Evolutionary conservation across 2,888 invertebrate genomes (phyloP), one percentile per base, ranked within the genome.

Genomic region (Alcis repandata): DNA sequence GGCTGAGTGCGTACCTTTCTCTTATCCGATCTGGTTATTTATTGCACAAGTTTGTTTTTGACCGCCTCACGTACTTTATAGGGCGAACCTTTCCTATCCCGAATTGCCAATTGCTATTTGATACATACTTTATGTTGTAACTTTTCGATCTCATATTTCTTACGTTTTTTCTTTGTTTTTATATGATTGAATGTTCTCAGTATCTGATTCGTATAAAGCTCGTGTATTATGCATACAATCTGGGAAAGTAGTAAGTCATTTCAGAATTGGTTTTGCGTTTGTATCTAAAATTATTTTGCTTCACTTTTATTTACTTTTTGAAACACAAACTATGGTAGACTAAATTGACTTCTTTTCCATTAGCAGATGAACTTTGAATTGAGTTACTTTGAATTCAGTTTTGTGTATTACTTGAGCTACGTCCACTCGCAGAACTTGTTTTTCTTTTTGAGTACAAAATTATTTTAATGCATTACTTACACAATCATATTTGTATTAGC

Each of bases 11-110:
- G 85, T 90, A 88, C 90, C 90, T 89, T 87, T 86, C 89, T 89
- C 88, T 91, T 90, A 91, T 89, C 91, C 90, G 90, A 89, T 89
- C 84, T 86, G 86, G 90, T 91, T 91, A 92, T 92, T 92, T 93
- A 93, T 92, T 86, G 90, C 89, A 85, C 82, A 91, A 92, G 89
- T 92, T 92, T 92, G 91, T 91, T 90, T 90, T 90, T 91, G 92
- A 92, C 92, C 92, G 92, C 89, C 91, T 86, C 92, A 91, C 92
- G 92, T 92, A 91, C 88, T 91, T 90, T 92, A 92, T 91, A 88
- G 90, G 91, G 83, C 85, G 86, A 91, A 90, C 91, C 91, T 90
- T 90, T 87, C 84, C 89, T 83, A 90, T 90, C 86, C 90, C 83
- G 90, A 88, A 92, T 91, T 90, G 90, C 83, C 92, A 91, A 92